Evolutionary conservation across 2,797 vertebrate genomes (phyloP).

Genomic region (Ctenochaetus hawaiiensis): DNA sequence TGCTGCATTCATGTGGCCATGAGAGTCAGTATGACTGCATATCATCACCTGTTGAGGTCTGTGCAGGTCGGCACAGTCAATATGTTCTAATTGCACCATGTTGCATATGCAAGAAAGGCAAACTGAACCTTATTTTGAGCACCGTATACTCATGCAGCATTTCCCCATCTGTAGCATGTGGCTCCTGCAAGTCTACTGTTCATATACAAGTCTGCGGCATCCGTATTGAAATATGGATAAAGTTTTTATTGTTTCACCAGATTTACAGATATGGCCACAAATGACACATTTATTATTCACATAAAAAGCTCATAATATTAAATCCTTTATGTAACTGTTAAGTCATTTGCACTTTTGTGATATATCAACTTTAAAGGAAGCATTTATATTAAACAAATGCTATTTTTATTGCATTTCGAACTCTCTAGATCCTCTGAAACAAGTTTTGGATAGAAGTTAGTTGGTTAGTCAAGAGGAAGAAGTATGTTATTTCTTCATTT

Average conservation of each 20-base stretch:
- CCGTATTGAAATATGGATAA: not conserved
- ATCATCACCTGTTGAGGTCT: not conserved
- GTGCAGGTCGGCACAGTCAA: not conserved
- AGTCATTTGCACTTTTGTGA: not conserved
- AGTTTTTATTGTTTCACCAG: slow-evolving; percentile 1
- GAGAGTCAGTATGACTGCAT: not conserved
- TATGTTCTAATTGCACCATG: too few relatives aligned
- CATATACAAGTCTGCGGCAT: not conserved
- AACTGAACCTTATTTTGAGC: too few relatives aligned
- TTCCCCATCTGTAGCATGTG: not conserved
- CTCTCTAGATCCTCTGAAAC: slow-evolving; percentile 11
- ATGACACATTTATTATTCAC: not conserved
- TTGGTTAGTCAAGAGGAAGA: slow-evolving; percentile 26
- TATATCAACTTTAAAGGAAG: not conserved
- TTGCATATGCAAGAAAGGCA: not conserved
- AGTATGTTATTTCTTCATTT: slow-evolving; percentile 45
- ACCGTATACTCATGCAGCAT: not conserved
- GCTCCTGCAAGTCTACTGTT: not conserved
- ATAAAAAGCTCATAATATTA: not conserved
- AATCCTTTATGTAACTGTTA: not conserved
- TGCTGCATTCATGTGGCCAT: too few relatives aligned
- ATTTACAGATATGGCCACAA: not conserved
- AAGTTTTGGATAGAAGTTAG: slow-evolving; percentile 18
- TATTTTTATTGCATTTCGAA: not conserved
- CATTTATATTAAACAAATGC: not conserved